A percentile compares a stretch with the other conserved stretches of the same genome.
Conservation (phyloP, 2,797 vertebrate genomes). For the Chrosomus eos region DNA sequence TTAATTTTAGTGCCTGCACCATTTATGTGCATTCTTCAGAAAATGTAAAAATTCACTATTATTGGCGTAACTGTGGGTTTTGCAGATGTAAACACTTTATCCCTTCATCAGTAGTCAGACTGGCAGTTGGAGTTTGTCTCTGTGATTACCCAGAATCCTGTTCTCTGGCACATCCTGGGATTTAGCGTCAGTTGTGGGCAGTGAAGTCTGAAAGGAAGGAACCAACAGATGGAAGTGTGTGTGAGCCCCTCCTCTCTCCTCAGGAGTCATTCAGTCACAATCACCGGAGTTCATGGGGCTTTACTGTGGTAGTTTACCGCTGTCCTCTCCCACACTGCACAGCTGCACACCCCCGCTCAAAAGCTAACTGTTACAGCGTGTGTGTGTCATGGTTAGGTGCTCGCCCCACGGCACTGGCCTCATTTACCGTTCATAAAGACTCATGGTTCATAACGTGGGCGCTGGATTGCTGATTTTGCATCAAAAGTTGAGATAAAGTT, state of each 20-base stretch:
- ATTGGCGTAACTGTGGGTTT: neutral
- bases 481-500: neutral
- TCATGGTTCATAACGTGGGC: neutral
- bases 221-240: slow-evolving; percentile 45
- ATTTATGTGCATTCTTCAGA: neutral
- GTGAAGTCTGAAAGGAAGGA: slow-evolving; percentile 47
- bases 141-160: slow-evolving; percentile 32
- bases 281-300: slow-evolving; percentile 14
- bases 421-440: neutral
- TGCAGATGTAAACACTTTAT: neutral
- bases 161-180: slow-evolving; percentile 25
- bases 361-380: neutral
- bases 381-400: slow-evolving; percentile 4
- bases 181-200: slow-evolving; percentile 34
- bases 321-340: slow-evolving; percentile 11
- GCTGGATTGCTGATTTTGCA: neutral
- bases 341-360: neutral
- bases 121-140: slow-evolving; percentile 8
- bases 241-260: slow-evolving; percentile 14
- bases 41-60: neutral
- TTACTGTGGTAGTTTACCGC: slow-evolving; percentile 10
- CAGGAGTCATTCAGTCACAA: slow-evolving; percentile 10
- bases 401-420: neutral
- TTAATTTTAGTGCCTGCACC: neutral
- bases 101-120: slow-evolving; percentile 12